Percentiles rank a stretch among this genome's conserved stretches.
These are phyloP conservation scores for Latrodectus hesperus DNA, from an alignment of 2,888 invertebrate species.

Conservation along the genomic window DNA sequence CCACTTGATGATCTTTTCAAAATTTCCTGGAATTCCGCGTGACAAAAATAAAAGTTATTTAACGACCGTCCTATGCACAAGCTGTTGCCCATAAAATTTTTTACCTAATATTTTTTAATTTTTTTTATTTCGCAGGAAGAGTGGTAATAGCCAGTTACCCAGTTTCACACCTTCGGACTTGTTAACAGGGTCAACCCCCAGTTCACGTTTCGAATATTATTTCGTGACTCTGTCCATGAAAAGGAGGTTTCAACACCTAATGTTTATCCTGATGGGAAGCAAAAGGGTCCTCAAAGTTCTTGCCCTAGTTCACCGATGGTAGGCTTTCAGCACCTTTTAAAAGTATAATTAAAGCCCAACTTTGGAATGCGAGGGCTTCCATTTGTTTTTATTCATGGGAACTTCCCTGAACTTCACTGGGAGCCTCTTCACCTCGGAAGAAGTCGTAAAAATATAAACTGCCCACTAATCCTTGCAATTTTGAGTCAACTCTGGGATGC, in stretches of 20 bases:
- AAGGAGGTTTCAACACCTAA: conserved; percentile 22
- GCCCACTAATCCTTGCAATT: too few species aligned
- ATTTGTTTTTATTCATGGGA: conserved; percentile 9
- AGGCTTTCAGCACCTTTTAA: not conserved
- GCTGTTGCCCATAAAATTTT: too few species aligned
- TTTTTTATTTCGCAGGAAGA: too few species aligned
- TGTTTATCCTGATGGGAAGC: conserved; percentile 30
- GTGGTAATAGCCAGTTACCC: conserved; percentile 6
- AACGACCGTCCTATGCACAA: too few species aligned
- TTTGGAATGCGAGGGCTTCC: not conserved
- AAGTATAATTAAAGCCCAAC: not conserved
- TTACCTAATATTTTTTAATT: too few species aligned
- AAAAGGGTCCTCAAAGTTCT: not conserved
- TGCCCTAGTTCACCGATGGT: conserved; percentile 11
- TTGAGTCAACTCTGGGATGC: too few species aligned
- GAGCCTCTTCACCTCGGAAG: too few species aligned
- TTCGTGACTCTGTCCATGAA: not conserved
- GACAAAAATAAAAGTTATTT: too few species aligned
- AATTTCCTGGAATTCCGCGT: too few species aligned
- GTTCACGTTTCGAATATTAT: not conserved
- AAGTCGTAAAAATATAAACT: too few species aligned
- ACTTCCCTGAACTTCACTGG: too few species aligned
- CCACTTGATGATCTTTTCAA: too few species aligned
- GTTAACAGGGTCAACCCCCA: not conserved
- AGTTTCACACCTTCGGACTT: conserved; percentile 5